These are phyloP conservation scores for Odontamblyopus rebecca DNA, from an alignment of 2,797 vertebrate species.

Conservation along the genomic window DNA sequence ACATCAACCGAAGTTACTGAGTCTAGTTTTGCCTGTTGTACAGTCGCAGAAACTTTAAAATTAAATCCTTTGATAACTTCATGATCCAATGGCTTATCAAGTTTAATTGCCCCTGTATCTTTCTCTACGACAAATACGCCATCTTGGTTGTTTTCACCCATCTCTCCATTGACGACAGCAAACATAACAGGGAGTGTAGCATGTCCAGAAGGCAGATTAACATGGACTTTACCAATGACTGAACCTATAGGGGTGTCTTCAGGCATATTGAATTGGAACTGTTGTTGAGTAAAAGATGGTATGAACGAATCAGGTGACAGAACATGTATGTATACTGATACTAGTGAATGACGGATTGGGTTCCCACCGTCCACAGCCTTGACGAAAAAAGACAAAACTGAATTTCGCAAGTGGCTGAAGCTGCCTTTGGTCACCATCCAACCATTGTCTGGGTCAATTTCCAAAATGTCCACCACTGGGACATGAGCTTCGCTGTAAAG, in stretches of 20 bases:
- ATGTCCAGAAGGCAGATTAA: conserved; percentile 73
- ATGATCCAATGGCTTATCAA: conserved; percentile 91
- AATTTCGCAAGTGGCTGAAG: conserved; percentile 88
- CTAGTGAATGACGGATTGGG: conserved; percentile 89
- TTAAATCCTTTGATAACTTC: conserved; percentile 82
- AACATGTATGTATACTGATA: conserved; percentile 94
- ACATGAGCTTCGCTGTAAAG: conserved; percentile 92
- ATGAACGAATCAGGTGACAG: conserved; percentile 85
- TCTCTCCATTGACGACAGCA: conserved; percentile 85
- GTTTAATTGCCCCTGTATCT: conserved; percentile 87
- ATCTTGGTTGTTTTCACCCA: conserved; percentile 87
- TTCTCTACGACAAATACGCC: conserved; percentile 88
- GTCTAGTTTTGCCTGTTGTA: conserved; percentile 85
- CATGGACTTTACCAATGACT: conserved; percentile 82
- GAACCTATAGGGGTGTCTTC: conserved; percentile 90
- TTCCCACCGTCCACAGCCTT: conserved; percentile 93
- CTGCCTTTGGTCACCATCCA: conserved; percentile 97
- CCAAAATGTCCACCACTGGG: conserved; percentile 89
- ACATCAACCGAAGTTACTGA: conserved; percentile 87
- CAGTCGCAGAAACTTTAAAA: conserved; percentile 88
- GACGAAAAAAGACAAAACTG: conserved; percentile 94
- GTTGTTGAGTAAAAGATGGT: conserved; percentile 88
- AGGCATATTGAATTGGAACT: conserved; percentile 85
- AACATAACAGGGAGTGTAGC: conserved; percentile 70
- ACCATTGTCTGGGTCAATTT: conserved; percentile 97